Conservation (phyloP, 2,797 vertebrate genomes). For the Oreonectes daqikongensis region DNA sequence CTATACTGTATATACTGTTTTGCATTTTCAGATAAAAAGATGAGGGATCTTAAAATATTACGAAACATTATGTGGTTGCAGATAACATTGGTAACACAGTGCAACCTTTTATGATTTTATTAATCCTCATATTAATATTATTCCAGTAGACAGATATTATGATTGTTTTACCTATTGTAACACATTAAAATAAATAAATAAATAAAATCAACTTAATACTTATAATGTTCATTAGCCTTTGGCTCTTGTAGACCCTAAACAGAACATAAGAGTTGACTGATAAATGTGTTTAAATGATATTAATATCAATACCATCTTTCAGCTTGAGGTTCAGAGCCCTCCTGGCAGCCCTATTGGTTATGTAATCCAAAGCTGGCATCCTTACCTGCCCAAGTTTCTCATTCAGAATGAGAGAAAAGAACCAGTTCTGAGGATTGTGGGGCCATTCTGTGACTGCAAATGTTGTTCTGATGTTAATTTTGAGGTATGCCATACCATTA, state of each 20-base stretch:
- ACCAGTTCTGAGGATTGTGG: constrained; percentile 72
- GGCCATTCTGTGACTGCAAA: constrained; percentile 74
- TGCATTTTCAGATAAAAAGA: background rate
- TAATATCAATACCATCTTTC: constrained; percentile 10
- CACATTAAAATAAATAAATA: too few species aligned
- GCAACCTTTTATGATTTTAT: too few species aligned
- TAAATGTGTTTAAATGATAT: background rate
- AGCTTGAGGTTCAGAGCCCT: constrained; percentile 83
- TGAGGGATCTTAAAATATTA: background rate
- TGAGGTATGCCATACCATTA: constrained; percentile 69
- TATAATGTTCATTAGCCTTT: background rate
- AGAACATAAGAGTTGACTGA: background rate
- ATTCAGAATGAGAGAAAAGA: constrained; percentile 74
- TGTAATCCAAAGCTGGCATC: constrained; percentile 78
- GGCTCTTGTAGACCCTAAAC: background rate
- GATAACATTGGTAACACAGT: too few species aligned
- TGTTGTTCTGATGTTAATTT: constrained; percentile 81
- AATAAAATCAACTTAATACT: background rate
- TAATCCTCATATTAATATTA: too few species aligned
- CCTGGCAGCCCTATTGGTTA: constrained; percentile 79
- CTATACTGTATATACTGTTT: background rate
- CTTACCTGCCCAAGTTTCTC: constrained; percentile 77
- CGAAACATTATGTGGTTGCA: too few species aligned
- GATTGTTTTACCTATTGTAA: too few species aligned
- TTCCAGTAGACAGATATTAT: too few species aligned